phyloP scores from a whole-genome alignment of 2,113 vertebrate genomes.

The Hystrix cristata region DNA sequence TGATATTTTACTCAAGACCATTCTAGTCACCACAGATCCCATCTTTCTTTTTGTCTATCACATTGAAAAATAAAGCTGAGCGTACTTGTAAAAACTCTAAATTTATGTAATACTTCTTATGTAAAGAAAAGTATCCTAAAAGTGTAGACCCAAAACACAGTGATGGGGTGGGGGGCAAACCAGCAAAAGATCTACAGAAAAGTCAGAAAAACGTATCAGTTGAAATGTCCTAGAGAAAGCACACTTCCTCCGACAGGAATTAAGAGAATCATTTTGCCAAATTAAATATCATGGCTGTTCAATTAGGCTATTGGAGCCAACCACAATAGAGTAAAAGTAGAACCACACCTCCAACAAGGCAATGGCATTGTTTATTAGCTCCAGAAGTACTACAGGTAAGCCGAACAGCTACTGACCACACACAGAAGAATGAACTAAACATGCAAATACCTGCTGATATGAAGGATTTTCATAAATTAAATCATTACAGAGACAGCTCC shows the following conservation, averaged over 20 bases:
- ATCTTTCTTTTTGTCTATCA: slow-evolving; percentile 18
- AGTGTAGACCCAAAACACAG: background rate
- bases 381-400: background rate
- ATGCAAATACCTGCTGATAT: background rate
- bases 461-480: slow-evolving; percentile 19
- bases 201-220: background rate
- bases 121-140: slow-evolving; percentile 23
- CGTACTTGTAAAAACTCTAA: background rate
- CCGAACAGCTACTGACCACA: background rate
- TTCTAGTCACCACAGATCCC: background rate
- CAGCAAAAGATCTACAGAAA: background rate
- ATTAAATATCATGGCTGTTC: slow-evolving; percentile 4
- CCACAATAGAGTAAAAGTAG: slow-evolving; percentile 29
- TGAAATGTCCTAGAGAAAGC: background rate
- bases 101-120: background rate
- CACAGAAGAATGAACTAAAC: background rate
- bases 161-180: background rate
- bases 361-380: slow-evolving; percentile 25
- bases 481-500: background rate
- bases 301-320: background rate
- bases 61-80: background rate
- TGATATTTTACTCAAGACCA: background rate
- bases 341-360: background rate
- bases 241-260: background rate
- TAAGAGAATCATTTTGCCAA: background rate